Evolutionary conservation across 2,888 invertebrate genomes (phyloP).

Genomic region (Poecilobothrus nobilitatus): DNA sequence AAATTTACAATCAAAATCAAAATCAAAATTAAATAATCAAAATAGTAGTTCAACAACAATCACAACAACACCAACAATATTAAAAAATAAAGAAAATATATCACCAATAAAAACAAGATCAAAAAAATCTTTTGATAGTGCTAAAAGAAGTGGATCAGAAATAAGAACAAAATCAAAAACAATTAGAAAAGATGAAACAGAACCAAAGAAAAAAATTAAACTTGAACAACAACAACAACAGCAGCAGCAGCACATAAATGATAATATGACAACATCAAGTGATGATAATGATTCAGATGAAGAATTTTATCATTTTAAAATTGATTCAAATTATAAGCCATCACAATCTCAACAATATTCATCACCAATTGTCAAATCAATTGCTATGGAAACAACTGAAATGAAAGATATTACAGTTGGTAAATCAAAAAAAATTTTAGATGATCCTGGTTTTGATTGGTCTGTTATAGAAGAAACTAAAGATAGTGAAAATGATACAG

Average conservation of each 20-base stretch:
- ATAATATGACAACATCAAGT: conserved; percentile 2
- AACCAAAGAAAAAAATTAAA: not conserved
- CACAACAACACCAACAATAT: not conserved
- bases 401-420: not conserved
- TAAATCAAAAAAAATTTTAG: not conserved
- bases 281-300: not conserved
- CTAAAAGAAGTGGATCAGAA: no score
- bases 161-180: not conserved
- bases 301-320: conserved; percentile 1
- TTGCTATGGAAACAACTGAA: not conserved
- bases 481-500: not conserved
- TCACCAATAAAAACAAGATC: not conserved
- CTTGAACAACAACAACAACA: not conserved
- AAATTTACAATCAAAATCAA: not conserved
- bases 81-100: no score
- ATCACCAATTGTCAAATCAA: not conserved
- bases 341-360: no score
- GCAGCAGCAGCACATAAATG: not conserved
- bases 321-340: not conserved
- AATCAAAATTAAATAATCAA: not conserved
- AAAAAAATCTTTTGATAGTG: not conserved
- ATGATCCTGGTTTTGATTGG: not conserved
- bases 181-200: not conserved
- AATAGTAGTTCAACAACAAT: no score
- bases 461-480: not conserved